Percentiles rank a stretch among this genome's conserved stretches.
These are phyloP conservation scores for Ruditapes philippinarum DNA, from an alignment of 1,140 invertebrate genomes.

Conservation along the genomic window DNA sequence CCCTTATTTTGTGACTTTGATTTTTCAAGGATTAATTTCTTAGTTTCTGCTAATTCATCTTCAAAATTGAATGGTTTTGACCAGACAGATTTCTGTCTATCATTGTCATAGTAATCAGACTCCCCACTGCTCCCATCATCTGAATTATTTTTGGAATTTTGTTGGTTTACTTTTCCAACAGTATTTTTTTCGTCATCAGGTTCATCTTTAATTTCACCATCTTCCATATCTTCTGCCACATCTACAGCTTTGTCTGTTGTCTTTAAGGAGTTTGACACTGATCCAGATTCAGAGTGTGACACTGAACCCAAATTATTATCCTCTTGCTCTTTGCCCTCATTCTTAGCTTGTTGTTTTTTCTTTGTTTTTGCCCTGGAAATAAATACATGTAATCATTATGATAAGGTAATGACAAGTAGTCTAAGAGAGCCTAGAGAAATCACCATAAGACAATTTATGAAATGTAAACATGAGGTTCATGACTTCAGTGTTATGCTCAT, in stretches of 20 bases:
- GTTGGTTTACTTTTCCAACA: not conserved
- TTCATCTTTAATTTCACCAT: not conserved
- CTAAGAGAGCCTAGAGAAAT: too few species aligned
- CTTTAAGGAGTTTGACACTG: slow-evolving; percentile 40
- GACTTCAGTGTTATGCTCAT: too few species aligned
- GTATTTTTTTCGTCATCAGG: not conserved
- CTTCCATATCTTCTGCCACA: slow-evolving; percentile 20
- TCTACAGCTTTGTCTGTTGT: not conserved
- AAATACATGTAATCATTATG: not conserved
- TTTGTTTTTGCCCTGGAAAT: slow-evolving; percentile 32
- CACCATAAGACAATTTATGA: too few species aligned
- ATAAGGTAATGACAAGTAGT: too few species aligned
- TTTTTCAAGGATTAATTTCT: slow-evolving; percentile 47
- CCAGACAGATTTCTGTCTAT: slow-evolving; percentile 5
- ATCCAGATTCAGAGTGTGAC: slow-evolving; percentile 27
- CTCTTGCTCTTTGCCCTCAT: not conserved
- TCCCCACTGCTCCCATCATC: slow-evolving; percentile 1
- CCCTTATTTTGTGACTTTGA: slow-evolving; percentile 4
- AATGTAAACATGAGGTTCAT: too few species aligned
- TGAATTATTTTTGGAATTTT: too few species aligned
- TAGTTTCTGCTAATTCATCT: slow-evolving; percentile 43
- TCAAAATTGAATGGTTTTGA: slow-evolving; percentile 48
- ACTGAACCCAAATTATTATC: slow-evolving; percentile 4
- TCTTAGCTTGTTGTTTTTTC: slow-evolving; percentile 5
- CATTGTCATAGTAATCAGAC: not conserved